Evolutionary conservation across 2,797 vertebrate genomes (phyloP).

Genomic region (Crocidura indochinensis): DNA sequence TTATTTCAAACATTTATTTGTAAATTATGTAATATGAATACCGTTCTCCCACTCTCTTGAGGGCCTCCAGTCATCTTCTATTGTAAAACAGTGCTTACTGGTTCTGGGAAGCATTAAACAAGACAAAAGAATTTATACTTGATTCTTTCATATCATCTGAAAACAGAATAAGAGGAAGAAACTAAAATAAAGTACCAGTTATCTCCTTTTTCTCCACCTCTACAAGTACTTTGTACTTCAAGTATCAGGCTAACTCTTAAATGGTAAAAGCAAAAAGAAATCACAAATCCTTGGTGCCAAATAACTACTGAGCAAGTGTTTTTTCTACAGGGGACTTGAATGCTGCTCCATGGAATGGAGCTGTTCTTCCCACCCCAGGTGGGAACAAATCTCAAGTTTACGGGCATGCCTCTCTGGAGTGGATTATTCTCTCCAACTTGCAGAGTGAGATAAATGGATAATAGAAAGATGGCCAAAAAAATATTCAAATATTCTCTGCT

Average conservation of each 20-base stretch:
- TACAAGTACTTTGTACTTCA: background rate
- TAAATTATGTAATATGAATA: background rate
- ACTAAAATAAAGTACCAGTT: background rate
- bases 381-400: slow-evolving; percentile 21
- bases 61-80: background rate
- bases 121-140: background rate
- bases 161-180: background rate
- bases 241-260: background rate
- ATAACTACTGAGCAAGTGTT: background rate
- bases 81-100: background rate
- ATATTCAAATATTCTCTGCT: slow-evolving; percentile 71
- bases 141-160: background rate
- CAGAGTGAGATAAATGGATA: slow-evolving; percentile 64
- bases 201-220: background rate
- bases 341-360: background rate
- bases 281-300: background rate
- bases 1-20: slow-evolving; percentile 26
- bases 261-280: background rate
- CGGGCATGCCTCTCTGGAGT: slow-evolving; percentile 2
- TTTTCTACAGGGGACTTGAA: background rate
- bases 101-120: background rate
- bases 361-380: too few relatives aligned
- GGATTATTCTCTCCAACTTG: slow-evolving; percentile 55
- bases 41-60: background rate
- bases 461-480: slow-evolving; percentile 38